Conservation (phyloP, 2,888 invertebrate genomes). For the Hirudinaria manillensis region DNA sequence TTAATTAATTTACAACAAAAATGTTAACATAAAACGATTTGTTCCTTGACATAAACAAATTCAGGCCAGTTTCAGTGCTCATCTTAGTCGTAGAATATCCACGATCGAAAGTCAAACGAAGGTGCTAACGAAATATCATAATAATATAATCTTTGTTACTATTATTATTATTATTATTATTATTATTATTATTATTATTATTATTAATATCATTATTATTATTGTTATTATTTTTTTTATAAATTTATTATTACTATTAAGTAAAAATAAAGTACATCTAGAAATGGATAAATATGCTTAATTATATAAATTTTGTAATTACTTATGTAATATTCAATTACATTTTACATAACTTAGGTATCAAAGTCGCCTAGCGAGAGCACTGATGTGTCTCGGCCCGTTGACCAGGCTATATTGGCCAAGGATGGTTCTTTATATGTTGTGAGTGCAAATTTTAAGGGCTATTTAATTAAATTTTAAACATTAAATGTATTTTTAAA, state of each 20-base stretch:
- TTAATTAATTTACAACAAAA: background rate
- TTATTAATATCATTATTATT: too few species aligned
- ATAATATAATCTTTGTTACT: too few species aligned
- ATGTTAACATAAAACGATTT: background rate
- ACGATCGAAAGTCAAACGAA: constrained; percentile 5
- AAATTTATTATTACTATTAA: too few species aligned
- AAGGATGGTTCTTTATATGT: background rate
- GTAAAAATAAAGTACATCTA: too few species aligned
- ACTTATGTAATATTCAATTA: too few species aligned
- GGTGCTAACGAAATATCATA: background rate
- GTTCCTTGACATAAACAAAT: background rate
- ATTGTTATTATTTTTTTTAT: too few species aligned
- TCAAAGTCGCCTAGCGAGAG: constrained; percentile 2
- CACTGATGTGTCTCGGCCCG: background rate
- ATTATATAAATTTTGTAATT: too few species aligned
- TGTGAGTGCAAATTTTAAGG: background rate
- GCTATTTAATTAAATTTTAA: background rate
- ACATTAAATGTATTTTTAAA: background rate
- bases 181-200: too few species aligned
- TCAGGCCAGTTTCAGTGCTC: background rate
- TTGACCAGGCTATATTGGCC: background rate
- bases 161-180: too few species aligned
- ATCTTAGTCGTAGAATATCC: background rate
- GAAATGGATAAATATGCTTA: too few species aligned
- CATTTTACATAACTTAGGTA: background rate